Percentiles rank a stretch among this genome's conserved stretches.
Conservation (phyloP, 2,113 vertebrate species). For the Limanda limanda region DNA sequence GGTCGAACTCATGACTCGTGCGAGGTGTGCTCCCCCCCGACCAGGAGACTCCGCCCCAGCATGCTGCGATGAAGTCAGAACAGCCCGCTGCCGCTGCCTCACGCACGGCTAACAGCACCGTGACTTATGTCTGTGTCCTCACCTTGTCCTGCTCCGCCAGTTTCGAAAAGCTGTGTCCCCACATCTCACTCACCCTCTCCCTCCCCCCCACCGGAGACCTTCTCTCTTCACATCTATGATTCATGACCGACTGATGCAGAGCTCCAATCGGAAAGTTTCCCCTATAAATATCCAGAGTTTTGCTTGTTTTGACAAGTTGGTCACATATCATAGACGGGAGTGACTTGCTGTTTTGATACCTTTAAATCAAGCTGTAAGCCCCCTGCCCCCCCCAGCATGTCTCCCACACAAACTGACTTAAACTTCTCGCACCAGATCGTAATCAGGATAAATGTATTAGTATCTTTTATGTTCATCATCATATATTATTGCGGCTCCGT, state of each 20-base stretch:
- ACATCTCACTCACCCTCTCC: constrained; percentile 25
- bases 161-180: constrained; percentile 30
- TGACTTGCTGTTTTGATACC: constrained; percentile 39
- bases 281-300: constrained; percentile 38
- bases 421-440: constrained; percentile 3
- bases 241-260: constrained; percentile 43
- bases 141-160: constrained; percentile 40
- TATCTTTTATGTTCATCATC: not conserved
- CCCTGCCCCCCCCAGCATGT: not conserved
- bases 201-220: not conserved
- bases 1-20: constrained; percentile 6
- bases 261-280: constrained; percentile 35
- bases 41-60: constrained; percentile 3
- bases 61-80: constrained; percentile 31
- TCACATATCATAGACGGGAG: constrained; percentile 22
- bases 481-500: not conserved
- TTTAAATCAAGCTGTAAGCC: constrained; percentile 21
- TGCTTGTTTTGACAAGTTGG: constrained; percentile 30
- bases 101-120: constrained; percentile 21
- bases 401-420: not conserved
- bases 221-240: constrained; percentile 43
- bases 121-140: constrained; percentile 57
- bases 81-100: constrained; percentile 12
- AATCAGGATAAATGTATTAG: not conserved
- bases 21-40: not conserved